Evolutionary conservation across 2,888 invertebrate species (phyloP).

Genomic region (Dimorphilus gyrociliatus): DNA sequence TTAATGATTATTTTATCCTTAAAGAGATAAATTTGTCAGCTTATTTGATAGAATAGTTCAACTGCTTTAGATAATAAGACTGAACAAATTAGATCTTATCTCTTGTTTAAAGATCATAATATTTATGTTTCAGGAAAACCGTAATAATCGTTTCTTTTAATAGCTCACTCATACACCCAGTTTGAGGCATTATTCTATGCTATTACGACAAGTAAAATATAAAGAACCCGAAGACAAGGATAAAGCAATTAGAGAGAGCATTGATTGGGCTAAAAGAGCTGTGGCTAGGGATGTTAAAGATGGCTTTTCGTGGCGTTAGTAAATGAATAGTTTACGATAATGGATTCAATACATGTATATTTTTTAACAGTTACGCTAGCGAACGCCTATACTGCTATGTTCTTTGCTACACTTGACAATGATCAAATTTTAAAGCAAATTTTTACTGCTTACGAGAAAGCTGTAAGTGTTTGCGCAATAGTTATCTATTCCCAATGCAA

Average conservation of each 20-base stretch:
- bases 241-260: constrained; percentile 51
- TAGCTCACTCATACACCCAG: no score
- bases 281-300: constrained; percentile 58
- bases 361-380: constrained; percentile 48
- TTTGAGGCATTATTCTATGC: constrained; percentile 65
- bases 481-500: no score
- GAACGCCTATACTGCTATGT: constrained; percentile 64
- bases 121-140: no score
- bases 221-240: constrained; percentile 37
- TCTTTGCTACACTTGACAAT: constrained; percentile 57
- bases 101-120: no score
- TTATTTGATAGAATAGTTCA: no score
- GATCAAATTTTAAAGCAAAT: constrained; percentile 53
- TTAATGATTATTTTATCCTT: no score
- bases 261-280: constrained; percentile 63
- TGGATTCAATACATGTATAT: not conserved
- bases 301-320: constrained; percentile 58
- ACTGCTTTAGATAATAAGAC: no score
- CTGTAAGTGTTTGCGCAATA: constrained; percentile 46
- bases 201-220: constrained; percentile 50
- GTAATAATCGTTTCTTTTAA: no score
- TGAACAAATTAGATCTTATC: no score
- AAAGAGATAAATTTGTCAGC: no score
- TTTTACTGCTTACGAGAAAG: constrained; percentile 63
- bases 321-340: not conserved